Evolutionary conservation across 2,797 vertebrate genomes (phyloP).

Genomic region (Masticophis lateralis): DNA sequence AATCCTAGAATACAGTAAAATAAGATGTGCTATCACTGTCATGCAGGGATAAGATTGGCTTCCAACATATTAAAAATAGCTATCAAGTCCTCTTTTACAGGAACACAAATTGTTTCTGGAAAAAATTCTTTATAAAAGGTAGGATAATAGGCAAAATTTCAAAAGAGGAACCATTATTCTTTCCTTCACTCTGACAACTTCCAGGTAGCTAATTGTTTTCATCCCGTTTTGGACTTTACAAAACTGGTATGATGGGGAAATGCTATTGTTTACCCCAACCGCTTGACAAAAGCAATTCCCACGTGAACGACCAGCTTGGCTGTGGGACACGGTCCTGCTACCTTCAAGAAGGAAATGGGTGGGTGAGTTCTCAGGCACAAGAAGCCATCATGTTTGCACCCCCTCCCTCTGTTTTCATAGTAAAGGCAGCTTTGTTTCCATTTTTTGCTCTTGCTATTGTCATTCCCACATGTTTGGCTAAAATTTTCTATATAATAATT

Average conservation of each 20-base stretch:
- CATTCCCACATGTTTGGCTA: slow-evolving; percentile 54
- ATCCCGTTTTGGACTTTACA: slow-evolving; percentile 82
- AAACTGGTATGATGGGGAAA: slow-evolving; percentile 92
- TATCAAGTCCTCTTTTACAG: slow-evolving; percentile 39
- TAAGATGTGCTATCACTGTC: slow-evolving; percentile 29
- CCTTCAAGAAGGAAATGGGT: slow-evolving; percentile 75
- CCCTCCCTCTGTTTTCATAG: slow-evolving; percentile 63
- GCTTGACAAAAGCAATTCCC: slow-evolving; percentile 92
- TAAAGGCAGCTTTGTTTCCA: slow-evolving; percentile 63
- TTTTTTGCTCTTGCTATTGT: slow-evolving; percentile 65
- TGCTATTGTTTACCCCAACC: slow-evolving; percentile 97
- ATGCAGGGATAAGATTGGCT: slow-evolving; percentile 39
- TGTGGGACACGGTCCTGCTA: slow-evolving; percentile 80
- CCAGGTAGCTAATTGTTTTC: slow-evolving; percentile 96
- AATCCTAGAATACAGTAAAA: slow-evolving; percentile 31
- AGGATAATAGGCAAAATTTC: slow-evolving; percentile 76
- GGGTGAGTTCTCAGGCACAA: slow-evolving; percentile 76
- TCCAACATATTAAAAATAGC: slow-evolving; percentile 46
- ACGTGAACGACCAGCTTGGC: slow-evolving; percentile 94
- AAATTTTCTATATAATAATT: slow-evolving; percentile 64
- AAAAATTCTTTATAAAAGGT: slow-evolving; percentile 63
- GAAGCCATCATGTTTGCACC: slow-evolving; percentile 70
- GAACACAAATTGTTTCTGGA: slow-evolving; percentile 64
- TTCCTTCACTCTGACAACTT: slow-evolving; percentile 89
- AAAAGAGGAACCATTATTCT: slow-evolving; percentile 89